Evolutionary conservation across 2,797 vertebrate species (phyloP), one percentile per base, ranked within the genome.

Genomic region (Chelon labrosus): DNA sequence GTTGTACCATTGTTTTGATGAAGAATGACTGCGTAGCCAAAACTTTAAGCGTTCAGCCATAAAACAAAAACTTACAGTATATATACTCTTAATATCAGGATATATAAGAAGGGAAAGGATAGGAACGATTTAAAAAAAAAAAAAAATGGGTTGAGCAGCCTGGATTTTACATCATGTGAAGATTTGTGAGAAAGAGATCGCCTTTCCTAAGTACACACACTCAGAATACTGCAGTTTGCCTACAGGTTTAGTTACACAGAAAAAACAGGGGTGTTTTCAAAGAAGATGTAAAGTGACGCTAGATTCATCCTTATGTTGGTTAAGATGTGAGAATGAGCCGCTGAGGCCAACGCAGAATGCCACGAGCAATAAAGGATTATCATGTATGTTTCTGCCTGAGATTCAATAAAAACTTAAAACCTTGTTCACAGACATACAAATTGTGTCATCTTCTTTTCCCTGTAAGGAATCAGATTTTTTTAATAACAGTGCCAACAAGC

Each of bases 281-380:
- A 67, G 44, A 69, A 42, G 55, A 57, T 2, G 16, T 61, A 31
- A 75, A 63, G 47, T 53, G 53, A 85, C 65, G 65, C 56, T 85
- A 73, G 64, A 65, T 80, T 79, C 35, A 42, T 86, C 22, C 54
- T 62, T 54, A 35, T 50, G 70, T 70, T 82, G 82, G 63, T 77
- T 55, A 77, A 31, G 69, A 73, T 63, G 77, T 61, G 69, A 88
- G 71, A 74, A 65, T 54, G 70, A 82, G 73, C 75, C 51, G 37
- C 75, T 51, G 78, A 79, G 51, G 74, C 63, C 35, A 38, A 77
- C n/a, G 65, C 76, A 68, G 75, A 90, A 86, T 82, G 86, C 84
- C 77, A 89, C 75, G 88, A 92, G 92, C 93, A 94, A 94, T 94
- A 94, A 94, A 84, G 83, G 88, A 84, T 91, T 83, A 87, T 88